phyloP scores from a whole-genome alignment of 2,888 invertebrate species.

The Ormia ochracea region DNA sequence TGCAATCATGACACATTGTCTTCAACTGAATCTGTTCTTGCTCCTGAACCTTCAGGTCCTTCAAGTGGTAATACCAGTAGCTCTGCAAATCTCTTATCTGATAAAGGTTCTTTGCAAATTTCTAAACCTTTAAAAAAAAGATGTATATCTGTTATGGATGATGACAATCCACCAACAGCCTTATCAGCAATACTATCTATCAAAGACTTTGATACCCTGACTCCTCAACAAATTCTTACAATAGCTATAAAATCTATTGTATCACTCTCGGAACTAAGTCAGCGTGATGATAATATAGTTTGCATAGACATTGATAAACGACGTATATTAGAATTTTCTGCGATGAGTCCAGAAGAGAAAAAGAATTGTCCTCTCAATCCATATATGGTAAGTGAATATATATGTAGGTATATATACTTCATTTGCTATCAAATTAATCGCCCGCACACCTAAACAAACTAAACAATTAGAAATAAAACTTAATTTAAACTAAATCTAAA shows the following conservation, averaged over 20 bases:
- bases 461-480: too few species aligned
- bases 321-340: slow-evolving; percentile 67
- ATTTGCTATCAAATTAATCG: too few species aligned
- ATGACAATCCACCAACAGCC: slow-evolving; percentile 62
- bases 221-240: slow-evolving; percentile 69
- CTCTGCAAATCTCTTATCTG: slow-evolving; percentile 49
- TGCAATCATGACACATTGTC: slow-evolving; percentile 32
- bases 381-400: slow-evolving; percentile 67
- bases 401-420: too few species aligned
- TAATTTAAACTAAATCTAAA: too few species aligned
- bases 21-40: slow-evolving; percentile 13
- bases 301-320: slow-evolving; percentile 72
- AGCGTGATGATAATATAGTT: slow-evolving; percentile 72
- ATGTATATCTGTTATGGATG: slow-evolving; percentile 62
- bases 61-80: slow-evolving; percentile 51
- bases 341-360: slow-evolving; percentile 58
- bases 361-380: slow-evolving; percentile 65
- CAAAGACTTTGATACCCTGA: slow-evolving; percentile 73
- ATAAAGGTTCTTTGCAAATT: slow-evolving; percentile 52
- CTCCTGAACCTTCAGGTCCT: slow-evolving; percentile 24
- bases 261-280: slow-evolving; percentile 72
- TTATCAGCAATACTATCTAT: slow-evolving; percentile 69
- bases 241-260: slow-evolving; percentile 73
- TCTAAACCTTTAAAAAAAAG: slow-evolving; percentile 50
- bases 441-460: too few species aligned